Conservation (phyloP, 2,797 vertebrate species). For the Channa striata region DNA sequence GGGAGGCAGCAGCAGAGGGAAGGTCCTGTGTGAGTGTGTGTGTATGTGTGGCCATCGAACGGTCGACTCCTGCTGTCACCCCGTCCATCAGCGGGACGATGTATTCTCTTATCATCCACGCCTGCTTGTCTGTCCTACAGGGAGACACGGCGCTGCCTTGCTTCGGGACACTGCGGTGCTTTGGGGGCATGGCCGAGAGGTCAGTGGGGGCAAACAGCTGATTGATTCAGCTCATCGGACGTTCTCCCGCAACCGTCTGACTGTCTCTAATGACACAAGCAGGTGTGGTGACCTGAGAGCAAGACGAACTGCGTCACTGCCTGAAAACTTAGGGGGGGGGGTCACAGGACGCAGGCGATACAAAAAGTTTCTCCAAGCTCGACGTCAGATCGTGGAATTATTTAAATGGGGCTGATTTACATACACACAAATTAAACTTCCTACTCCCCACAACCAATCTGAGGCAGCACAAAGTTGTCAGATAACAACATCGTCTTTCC, state of each 20-base stretch:
- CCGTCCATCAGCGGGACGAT: conserved; percentile 55
- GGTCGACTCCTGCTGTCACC: conserved; percentile 66
- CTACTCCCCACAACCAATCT: too few relatives aligned
- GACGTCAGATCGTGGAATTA: too few relatives aligned
- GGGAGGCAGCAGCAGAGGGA: conserved; percentile 4
- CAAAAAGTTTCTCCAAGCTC: too few relatives aligned
- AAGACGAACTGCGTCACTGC: too few relatives aligned
- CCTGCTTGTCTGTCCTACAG: conserved; percentile 50
- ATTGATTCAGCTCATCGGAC: neutral
- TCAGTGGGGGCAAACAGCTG: conserved; percentile 1
- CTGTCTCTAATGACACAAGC: neutral
- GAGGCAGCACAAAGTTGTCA: too few relatives aligned
- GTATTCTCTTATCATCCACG: conserved; percentile 47
- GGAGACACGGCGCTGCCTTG: neutral
- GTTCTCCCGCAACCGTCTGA: neutral
- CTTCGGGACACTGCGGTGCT: conserved; percentile 5
- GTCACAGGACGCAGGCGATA: too few relatives aligned
- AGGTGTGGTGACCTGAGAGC: too few relatives aligned
- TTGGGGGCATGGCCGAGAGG: neutral
- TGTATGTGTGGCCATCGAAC: conserved; percentile 29
- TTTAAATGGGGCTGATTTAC: too few relatives aligned
- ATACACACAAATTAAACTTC: too few relatives aligned
- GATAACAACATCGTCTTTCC: too few relatives aligned
- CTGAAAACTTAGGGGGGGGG: too few relatives aligned
- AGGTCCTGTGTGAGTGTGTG: neutral